phyloP scores from a whole-genome alignment of 1,140 invertebrate species.

The Pissodes strobi region DNA sequence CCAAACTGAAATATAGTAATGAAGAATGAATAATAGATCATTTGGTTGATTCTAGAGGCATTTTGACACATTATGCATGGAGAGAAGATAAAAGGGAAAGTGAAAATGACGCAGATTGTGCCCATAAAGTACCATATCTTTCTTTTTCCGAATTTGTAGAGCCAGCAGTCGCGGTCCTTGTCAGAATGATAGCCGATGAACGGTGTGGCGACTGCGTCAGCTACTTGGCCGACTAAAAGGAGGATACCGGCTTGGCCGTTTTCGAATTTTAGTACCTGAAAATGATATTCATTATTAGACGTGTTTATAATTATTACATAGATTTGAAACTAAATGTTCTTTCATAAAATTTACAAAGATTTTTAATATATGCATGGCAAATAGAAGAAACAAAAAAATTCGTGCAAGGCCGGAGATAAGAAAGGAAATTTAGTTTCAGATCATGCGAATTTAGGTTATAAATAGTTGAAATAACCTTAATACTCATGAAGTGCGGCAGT shows the following conservation, averaged over 20 bases:
- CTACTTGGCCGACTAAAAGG: slow-evolving; percentile 82
- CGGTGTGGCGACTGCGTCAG: slow-evolving; percentile 87
- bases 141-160: slow-evolving; percentile 77
- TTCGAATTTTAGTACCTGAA: slow-evolving; percentile 69
- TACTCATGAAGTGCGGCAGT: too few species aligned
- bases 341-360: too few species aligned
- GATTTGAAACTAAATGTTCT: too few species aligned
- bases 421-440: too few species aligned
- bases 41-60: slow-evolving; percentile 71
- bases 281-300: too few species aligned
- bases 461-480: too few species aligned
- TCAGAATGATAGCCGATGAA: slow-evolving; percentile 90
- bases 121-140: slow-evolving; percentile 93
- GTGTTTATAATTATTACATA: too few species aligned
- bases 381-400: too few species aligned
- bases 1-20: slow-evolving; percentile 95
- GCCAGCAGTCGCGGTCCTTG: slow-evolving; percentile 65
- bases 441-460: too few species aligned
- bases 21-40: slow-evolving; percentile 88
- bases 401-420: too few species aligned
- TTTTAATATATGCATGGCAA: too few species aligned
- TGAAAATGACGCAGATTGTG: slow-evolving; percentile 75
- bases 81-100: slow-evolving; percentile 91
- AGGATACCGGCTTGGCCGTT: slow-evolving; percentile 76
- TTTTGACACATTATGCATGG: slow-evolving; percentile 74